phyloP scores from a whole-genome alignment of 2,888 invertebrate genomes.

The Perithous albicinctus region DNA sequence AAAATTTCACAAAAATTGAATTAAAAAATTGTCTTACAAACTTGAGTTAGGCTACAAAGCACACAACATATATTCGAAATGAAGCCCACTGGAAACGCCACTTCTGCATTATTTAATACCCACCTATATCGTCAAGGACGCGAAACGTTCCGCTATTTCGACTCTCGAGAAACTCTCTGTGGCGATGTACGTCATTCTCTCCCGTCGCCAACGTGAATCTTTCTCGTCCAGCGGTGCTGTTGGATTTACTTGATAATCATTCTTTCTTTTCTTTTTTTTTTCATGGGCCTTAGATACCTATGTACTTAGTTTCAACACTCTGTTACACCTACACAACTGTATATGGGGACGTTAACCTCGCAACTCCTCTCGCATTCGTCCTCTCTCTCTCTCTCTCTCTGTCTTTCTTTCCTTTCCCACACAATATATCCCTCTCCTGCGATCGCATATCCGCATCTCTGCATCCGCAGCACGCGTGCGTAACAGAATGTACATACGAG shows the following conservation, averaged over 20 bases:
- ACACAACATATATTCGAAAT: conserved; percentile 3
- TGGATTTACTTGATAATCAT: conserved; percentile 27
- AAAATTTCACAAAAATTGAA: no score
- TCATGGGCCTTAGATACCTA: conserved; percentile 47
- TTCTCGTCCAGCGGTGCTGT: conserved; percentile 9
- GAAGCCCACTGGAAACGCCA: neutral
- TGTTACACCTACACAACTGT: conserved; percentile 55
- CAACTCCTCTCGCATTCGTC: conserved; percentile 43
- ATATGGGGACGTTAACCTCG: conserved; percentile 61
- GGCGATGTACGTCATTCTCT: conserved; percentile 31
- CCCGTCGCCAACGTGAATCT: conserved; percentile 24
- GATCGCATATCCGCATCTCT: conserved; percentile 53
- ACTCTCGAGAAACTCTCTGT: conserved; percentile 16
- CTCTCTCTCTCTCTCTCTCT: conserved; percentile 20
- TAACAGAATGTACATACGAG: conserved; percentile 24
- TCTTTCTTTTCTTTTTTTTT: conserved; percentile 23
- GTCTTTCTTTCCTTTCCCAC: conserved; percentile 41
- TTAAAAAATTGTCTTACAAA: neutral
- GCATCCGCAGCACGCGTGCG: conserved; percentile 56
- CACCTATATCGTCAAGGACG: conserved; percentile 38
- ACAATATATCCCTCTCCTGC: conserved; percentile 51
- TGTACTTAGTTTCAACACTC: conserved; percentile 41
- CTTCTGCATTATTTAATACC: neutral
- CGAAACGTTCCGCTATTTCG: conserved; percentile 37
- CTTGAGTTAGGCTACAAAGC: no score